Base-by-base conservation (phyloP, 92 coral and sea anemone species). In the Metridium senile region DNA sequence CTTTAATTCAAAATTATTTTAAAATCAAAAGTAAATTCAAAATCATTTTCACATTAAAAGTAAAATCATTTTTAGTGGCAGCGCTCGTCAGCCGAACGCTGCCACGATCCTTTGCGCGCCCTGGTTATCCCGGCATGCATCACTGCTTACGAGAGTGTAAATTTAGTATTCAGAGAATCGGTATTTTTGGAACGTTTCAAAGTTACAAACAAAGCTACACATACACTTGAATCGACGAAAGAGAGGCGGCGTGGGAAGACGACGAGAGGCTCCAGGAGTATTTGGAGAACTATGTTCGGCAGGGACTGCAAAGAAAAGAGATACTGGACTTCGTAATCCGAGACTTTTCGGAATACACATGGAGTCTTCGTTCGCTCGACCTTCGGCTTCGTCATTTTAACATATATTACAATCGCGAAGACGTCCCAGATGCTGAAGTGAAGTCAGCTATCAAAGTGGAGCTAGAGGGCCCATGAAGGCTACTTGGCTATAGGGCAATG, bases 401-500 rank as follows among this genome's bases (percentile, higher is more conserved):
- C 26, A 69, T 75, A 20, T 35, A 46, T 1, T 75, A 29, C 66
- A 35, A 34, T 20, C 76, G 74, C 39, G 17, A 11, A 10, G 57
- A 67, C 62, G 39, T 82, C 28, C 64, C 66, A 29, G 0, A 66
- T 9, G 57, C 53, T 1, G 76, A 67, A 45, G 79, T 84, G 33
- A 69, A 65, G 30, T 53, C 18, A 27, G 82, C 79, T 23, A 78
- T 83, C n/a, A 30, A 51, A 18, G 70, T 69, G 26, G 87, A 83
- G 49, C 26, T 83, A 45, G 69, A 76, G 20, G 87, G 82, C 11
- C 87, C 87, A 19, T 78, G 87, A 30, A n/a, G 53, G 22, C 57
- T 70, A n/a, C 51, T 83, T 1, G 79, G 82, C 23, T 83, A 83
- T 47, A 54, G 78, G 58, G 87, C 77, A 21, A 13, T 83, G 17